Evolutionary conservation across 1,140 invertebrate species (phyloP), one percentile per base, ranked within the genome.

Genomic region (Euura saliciscinereae): DNA sequence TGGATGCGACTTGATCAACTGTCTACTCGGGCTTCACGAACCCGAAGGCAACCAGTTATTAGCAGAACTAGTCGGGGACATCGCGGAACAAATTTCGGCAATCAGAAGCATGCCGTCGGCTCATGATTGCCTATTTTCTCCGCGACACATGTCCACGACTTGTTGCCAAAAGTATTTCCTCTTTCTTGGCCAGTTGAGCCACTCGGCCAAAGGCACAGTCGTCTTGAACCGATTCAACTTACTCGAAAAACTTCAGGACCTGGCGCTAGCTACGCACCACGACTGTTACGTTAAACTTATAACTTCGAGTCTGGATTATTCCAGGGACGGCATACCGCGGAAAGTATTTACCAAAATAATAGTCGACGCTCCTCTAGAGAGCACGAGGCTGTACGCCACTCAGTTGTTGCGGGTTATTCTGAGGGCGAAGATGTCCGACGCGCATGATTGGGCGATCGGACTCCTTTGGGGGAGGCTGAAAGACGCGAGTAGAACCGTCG

Each of bases 161-260:
- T 93, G 96, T 82, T 95, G 95, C 83, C 96, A 98, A 84, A 94
- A 94, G 84, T 99, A 99, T 87, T 99, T 99, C 83, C 87, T 99
- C 2, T 95, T 98, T 79, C 91, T 99, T 68, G 97, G 97, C 2
- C 93, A 95, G 75, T 88, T 98, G 71, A 96, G 93, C 73, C 92
- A 93, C 67, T 91, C 91, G n/a, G 87, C 89, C 59, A 90, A 91
- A 68, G 97, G 96, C 1, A 88, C 93, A 44, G 90, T 89, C 70
- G 87, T 93, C 72, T 91, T 98, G 11, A 93, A 95, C 66, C 92
- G 92, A 74, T 92, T 94, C 13, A 91, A 93, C 67, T 89, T 98
- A 70, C 93, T 96, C 81, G 91, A 94, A 76, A 96, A 94, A 78
- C 88, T 98, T 6, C 88, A 95, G 76, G 91, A 95, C 75, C 84